phyloP scores from a whole-genome alignment of 2,888 invertebrate genomes.

The Barypeithes pellucidus region DNA sequence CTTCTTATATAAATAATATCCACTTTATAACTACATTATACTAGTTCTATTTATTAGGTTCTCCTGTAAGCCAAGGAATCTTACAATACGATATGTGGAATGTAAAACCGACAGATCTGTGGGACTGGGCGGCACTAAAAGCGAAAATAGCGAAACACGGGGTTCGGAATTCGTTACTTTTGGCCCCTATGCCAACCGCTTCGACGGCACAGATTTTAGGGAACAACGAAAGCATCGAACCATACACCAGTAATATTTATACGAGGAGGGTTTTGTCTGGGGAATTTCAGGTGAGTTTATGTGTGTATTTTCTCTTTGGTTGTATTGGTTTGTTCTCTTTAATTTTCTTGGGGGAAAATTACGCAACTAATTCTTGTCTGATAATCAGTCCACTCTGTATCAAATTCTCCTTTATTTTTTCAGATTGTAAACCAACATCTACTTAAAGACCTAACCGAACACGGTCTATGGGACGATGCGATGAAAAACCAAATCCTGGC shows the following conservation, averaged over 20 bases:
- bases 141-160: conserved; percentile 90
- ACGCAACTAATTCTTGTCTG: too few relatives aligned
- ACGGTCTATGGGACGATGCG: conserved; percentile 93
- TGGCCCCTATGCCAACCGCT: conserved; percentile 99
- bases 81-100: conserved; percentile 99
- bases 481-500: conserved; percentile 96
- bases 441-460: conserved; percentile 92
- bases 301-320: neutral
- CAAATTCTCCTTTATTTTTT: neutral
- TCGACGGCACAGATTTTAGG: conserved; percentile 99
- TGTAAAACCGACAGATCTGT: conserved; percentile 87
- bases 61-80: conserved; percentile 95
- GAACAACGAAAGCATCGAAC: conserved; percentile 98
- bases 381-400: neutral
- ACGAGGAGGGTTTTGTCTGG: conserved; percentile 94
- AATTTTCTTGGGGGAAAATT: too few relatives aligned
- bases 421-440: conserved; percentile 92
- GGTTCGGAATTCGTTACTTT: conserved; percentile 88
- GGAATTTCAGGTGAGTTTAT: conserved; percentile 81
- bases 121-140: conserved; percentile 92
- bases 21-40: too few relatives aligned
- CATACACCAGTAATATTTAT: conserved; percentile 98
- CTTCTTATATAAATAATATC: too few relatives aligned
- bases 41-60: conserved; percentile 59
- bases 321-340: too few relatives aligned